These are phyloP conservation scores for Pomacea maculata DNA, from an alignment of 1,140 invertebrate genomes.

Conservation along the genomic window DNA sequence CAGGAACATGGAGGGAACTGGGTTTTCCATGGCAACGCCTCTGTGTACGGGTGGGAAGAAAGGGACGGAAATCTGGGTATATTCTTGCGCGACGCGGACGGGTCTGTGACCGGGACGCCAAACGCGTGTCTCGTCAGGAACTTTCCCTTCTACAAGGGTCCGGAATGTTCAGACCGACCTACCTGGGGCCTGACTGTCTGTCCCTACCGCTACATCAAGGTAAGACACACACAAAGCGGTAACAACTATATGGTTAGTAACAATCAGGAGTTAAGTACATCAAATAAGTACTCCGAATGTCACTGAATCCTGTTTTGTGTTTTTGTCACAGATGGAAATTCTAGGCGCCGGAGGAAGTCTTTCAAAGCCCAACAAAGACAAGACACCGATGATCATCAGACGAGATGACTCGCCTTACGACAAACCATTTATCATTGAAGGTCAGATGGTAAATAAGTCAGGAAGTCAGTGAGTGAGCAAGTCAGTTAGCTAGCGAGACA, in stretches of 20 bases:
- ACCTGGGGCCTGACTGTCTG: slow-evolving; percentile 18
- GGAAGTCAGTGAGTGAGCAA: background rate
- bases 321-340: background rate
- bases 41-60: slow-evolving; percentile 4
- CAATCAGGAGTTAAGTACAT: background rate
- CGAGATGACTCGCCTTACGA: background rate
- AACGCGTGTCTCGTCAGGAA: slow-evolving; percentile 12
- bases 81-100: slow-evolving; percentile 10
- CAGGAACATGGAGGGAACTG: slow-evolving; percentile 1
- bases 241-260: background rate
- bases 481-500: background rate
- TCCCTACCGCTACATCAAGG: slow-evolving; percentile 24
- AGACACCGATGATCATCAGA: background rate
- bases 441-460: background rate
- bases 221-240: slow-evolving; percentile 2
- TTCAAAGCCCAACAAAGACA: background rate
- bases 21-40: slow-evolving; percentile 15
- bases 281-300: background rate
- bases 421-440: background rate
- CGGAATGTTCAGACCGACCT: slow-evolving; percentile 6
- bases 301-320: background rate
- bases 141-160: slow-evolving; percentile 4
- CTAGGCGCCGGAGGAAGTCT: background rate
- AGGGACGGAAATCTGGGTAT: slow-evolving; percentile 17
- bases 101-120: slow-evolving; percentile 5